Percentiles rank a stretch among this genome's conserved stretches.
Conservation (phyloP, 2,797 vertebrate species). For the Todus mexicanus region DNA sequence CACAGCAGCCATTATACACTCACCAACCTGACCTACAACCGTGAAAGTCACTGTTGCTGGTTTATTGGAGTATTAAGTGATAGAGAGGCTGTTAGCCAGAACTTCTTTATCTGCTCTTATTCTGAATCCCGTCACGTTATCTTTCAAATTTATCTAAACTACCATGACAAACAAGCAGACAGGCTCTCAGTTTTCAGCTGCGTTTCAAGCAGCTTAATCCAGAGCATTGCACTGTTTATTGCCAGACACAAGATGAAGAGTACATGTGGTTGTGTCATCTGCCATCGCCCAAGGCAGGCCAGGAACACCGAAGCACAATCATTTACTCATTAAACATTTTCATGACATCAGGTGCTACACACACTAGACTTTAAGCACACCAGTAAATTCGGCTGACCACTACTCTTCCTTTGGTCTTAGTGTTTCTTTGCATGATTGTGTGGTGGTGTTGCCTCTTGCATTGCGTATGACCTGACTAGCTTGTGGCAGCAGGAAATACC, state of each 20-base stretch:
- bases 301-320: neutral
- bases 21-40: slow-evolving; percentile 20
- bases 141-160: slow-evolving; percentile 49
- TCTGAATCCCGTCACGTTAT: slow-evolving; percentile 1
- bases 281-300: neutral
- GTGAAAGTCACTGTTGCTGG: neutral
- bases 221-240: neutral
- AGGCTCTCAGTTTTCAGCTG: slow-evolving; percentile 16
- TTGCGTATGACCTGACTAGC: neutral
- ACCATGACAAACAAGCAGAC: slow-evolving; percentile 19
- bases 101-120: slow-evolving; percentile 6
- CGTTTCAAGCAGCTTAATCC: neutral
- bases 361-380: neutral
- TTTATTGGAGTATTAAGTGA: slow-evolving; percentile 19
- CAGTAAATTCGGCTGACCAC: neutral
- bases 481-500: neutral
- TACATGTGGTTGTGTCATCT: neutral
- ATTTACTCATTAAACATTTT: neutral
- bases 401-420: neutral
- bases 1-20: slow-evolving; percentile 19
- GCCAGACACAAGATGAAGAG: neutral
- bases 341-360: neutral
- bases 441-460: neutral
- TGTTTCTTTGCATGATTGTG: neutral
- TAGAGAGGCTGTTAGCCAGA: neutral